These are phyloP conservation scores for Rhinoraja longicauda DNA, from an alignment of 2,797 vertebrate genomes.

Conservation along the genomic window DNA sequence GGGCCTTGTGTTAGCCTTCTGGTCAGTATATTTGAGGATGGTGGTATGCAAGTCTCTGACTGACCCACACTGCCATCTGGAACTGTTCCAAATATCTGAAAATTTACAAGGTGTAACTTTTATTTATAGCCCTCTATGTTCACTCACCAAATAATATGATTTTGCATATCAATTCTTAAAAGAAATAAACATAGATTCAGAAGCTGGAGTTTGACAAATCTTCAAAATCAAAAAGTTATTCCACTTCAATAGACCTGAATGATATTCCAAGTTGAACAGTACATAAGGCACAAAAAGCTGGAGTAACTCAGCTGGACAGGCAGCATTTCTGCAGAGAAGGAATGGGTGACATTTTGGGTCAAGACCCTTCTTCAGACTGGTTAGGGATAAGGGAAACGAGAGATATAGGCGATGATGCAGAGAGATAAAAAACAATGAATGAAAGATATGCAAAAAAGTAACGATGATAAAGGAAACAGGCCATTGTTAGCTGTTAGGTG, in stretches of 20 bases:
- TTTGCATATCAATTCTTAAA: background rate
- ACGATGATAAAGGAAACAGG: too few species aligned
- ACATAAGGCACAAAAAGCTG: too few species aligned
- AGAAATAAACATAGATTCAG: background rate
- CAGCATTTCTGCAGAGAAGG: too few species aligned
- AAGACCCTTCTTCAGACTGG: too few species aligned
- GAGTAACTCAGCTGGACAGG: too few species aligned
- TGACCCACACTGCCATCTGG: slow-evolving; percentile 70
- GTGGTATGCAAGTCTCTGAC: slow-evolving; percentile 55
- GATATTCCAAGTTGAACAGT: background rate
- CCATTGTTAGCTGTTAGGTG: too few species aligned
- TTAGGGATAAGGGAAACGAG: too few species aligned
- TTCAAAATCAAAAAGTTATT: background rate
- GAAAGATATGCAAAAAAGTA: too few species aligned
- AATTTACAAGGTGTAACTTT: slow-evolving; percentile 43
- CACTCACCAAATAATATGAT: too few species aligned
- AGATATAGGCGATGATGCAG: too few species aligned
- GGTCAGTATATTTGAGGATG: slow-evolving; percentile 74
- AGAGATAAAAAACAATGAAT: too few species aligned
- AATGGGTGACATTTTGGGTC: too few species aligned
- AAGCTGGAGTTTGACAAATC: background rate
- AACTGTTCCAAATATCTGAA: slow-evolving; percentile 85
- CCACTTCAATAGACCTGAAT: background rate
- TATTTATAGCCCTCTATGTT: background rate
- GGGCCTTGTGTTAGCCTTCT: slow-evolving; percentile 81